Evolutionary conservation across 1,140 invertebrate genomes (phyloP).

Genomic region (Macrostomum lignano): DNA sequence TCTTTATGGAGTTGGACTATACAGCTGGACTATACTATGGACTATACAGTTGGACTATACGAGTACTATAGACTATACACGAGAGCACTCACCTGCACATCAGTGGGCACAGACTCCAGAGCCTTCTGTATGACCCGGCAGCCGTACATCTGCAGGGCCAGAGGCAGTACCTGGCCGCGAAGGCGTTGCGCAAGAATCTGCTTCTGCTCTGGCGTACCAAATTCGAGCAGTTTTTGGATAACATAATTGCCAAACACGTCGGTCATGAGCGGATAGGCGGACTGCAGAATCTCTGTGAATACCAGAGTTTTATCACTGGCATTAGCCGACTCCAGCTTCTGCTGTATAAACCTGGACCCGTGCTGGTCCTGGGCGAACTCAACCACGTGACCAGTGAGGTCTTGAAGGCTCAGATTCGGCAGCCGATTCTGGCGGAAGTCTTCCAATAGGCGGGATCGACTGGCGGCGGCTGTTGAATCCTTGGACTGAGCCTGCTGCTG

Average conservation of each 20-base stretch:
- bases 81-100: conserved; percentile 94
- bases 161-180: conserved; percentile 65
- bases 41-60: too few species aligned
- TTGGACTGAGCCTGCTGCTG: too few species aligned
- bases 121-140: conserved; percentile 98
- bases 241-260: conserved; percentile 99
- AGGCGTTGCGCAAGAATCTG: conserved; percentile 69
- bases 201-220: conserved; percentile 87
- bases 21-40: too few species aligned
- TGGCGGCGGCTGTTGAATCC: too few species aligned
- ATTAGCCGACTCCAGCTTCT: conserved; percentile 82
- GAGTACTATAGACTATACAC: too few species aligned
- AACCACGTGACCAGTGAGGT: too few species aligned
- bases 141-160: conserved; percentile 97
- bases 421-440: too few species aligned
- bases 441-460: too few species aligned
- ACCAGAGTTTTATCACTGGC: conserved; percentile 83
- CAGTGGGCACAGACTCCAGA: conserved; percentile 71
- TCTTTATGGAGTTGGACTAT: too few species aligned
- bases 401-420: too few species aligned
- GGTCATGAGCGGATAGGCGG: conserved; percentile 55
- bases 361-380: conserved; percentile 99
- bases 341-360: conserved; percentile 93
- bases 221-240: conserved; percentile 98
- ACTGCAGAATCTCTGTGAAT: conserved; percentile 50